Conservation (phyloP, 1,140 invertebrate genomes). For the Trachelipus rathkii region DNA sequence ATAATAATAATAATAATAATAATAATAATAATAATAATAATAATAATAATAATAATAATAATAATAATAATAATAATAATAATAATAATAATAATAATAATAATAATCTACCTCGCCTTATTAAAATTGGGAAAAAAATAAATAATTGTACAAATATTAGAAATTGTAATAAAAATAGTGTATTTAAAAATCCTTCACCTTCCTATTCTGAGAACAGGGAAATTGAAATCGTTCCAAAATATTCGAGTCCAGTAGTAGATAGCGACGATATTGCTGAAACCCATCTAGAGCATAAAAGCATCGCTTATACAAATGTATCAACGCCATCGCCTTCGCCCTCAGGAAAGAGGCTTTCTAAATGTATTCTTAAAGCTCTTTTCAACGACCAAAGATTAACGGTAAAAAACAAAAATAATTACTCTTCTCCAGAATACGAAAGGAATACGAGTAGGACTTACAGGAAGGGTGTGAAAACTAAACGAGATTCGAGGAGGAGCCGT, state of each 20-base stretch:
- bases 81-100: background rate
- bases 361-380: background rate
- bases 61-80: background rate
- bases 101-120: background rate
- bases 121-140: background rate
- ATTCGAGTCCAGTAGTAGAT: background rate
- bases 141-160: background rate
- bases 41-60: background rate
- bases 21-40: background rate
- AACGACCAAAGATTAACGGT: slow-evolving; percentile 2
- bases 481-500: background rate
- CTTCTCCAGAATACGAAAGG: background rate
- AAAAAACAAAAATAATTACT: background rate
- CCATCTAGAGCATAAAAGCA: background rate
- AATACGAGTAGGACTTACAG: background rate
- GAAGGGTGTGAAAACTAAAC: background rate
- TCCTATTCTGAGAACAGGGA: no score
- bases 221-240: no score
- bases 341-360: background rate
- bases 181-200: no score
- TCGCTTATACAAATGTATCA: background rate
- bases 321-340: background rate
- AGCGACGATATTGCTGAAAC: background rate
- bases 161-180: no score
- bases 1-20: background rate